These are phyloP conservation scores for Andricus grossulariae DNA, from an alignment of 1,140 invertebrate genomes.

Conservation along the genomic window DNA sequence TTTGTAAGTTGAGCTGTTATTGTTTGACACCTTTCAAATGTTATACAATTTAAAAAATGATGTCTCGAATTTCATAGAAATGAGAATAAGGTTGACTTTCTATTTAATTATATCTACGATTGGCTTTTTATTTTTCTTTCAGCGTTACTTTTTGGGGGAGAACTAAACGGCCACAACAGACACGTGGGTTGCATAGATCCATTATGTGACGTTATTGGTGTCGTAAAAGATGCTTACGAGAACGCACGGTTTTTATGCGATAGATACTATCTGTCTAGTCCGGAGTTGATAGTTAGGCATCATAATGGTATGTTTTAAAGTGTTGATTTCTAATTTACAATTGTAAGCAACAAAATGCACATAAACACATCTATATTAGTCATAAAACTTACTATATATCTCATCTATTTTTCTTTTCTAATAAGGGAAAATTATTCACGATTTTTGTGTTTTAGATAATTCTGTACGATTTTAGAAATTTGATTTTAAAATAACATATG, in stretches of 20 bases:
- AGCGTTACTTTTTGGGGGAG: conserved; percentile 93
- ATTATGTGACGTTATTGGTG: conserved; percentile 89
- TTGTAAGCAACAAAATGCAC: conserved; percentile 57
- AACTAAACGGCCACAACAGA: conserved; percentile 83
- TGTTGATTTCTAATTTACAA: conserved; percentile 56
- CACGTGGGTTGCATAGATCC: conserved; percentile 98
- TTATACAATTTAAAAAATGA: too few species aligned
- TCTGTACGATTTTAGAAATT: too few species aligned
- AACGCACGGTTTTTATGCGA: conserved; percentile 98
- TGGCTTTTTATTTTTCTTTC: conserved; percentile 64
- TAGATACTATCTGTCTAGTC: conserved; percentile 96
- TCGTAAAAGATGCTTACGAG: conserved; percentile 95
- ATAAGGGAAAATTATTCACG: neutral
- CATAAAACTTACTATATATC: neutral
- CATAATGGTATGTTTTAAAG: conserved; percentile 82
- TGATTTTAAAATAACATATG: too few species aligned
- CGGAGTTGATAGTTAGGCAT: conserved; percentile 86
- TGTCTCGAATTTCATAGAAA: too few species aligned
- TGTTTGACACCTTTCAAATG: too few species aligned
- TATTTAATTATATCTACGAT: neutral
- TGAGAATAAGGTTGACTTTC: too few species aligned
- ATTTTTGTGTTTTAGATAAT: neutral
- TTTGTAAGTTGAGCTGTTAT: too few species aligned
- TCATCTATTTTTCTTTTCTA: neutral
- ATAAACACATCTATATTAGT: conserved; percentile 3